Percentiles rank a stretch among this genome's conserved stretches.
Evolutionary conservation across 2,888 invertebrate genomes (phyloP).

Genomic region (Enchytraeus crypticus): DNA sequence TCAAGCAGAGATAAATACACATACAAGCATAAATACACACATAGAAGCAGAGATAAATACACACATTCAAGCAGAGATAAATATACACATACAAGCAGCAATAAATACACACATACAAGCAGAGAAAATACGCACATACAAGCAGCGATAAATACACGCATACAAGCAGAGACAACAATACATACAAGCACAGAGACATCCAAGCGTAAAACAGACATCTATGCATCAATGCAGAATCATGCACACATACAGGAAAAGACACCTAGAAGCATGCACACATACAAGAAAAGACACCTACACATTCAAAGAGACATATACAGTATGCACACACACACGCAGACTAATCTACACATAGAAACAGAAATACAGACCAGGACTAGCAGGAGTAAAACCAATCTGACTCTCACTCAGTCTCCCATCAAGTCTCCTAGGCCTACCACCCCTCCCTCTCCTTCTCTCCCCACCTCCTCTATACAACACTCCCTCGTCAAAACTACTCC

Average conservation of each 20-base stretch:
- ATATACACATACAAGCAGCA: background rate
- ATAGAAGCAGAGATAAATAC: too few species aligned
- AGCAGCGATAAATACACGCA: background rate
- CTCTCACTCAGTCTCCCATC: background rate
- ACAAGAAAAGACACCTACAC: too few species aligned
- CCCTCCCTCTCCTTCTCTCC: background rate
- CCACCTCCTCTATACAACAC: background rate
- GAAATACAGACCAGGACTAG: background rate
- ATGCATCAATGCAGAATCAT: too few species aligned
- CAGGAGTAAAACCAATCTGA: background rate
- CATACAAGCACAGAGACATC: background rate
- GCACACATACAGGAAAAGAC: too few species aligned
- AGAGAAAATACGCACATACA: background rate
- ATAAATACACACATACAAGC: background rate
- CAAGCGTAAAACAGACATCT: too few species aligned
- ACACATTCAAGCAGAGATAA: background rate
- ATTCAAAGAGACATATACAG: too few species aligned
- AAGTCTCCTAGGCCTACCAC: background rate
- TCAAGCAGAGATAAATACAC: background rate
- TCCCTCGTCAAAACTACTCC: background rate
- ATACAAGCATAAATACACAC: background rate
- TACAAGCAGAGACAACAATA: background rate
- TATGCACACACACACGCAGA: too few species aligned
- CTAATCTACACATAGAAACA: too few species aligned
- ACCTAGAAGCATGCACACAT: too few species aligned